Conservation (phyloP, 2,797 vertebrate genomes). For the Ceryle rudis region DNA sequence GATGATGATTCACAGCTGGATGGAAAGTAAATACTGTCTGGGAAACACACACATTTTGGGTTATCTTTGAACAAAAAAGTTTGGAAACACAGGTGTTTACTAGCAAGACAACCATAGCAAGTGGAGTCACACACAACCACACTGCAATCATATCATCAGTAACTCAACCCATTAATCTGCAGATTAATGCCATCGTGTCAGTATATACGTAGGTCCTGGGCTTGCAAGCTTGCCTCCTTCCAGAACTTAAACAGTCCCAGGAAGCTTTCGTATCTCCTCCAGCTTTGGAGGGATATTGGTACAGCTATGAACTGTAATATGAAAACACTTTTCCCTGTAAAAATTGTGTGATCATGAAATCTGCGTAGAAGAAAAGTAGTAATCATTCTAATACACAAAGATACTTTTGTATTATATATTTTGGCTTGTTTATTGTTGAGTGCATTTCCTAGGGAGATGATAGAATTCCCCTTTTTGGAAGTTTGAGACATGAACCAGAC, state of each 20-base stretch:
- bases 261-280: neutral
- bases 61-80: neutral
- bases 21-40: neutral
- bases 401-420: neutral
- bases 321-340: neutral
- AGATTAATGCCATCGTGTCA: neutral
- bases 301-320: neutral
- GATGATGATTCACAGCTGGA: neutral
- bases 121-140: neutral
- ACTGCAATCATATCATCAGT: neutral
- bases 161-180: neutral
- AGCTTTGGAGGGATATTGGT: neutral
- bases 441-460: neutral
- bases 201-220: fast-evolving
- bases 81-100: neutral
- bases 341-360: neutral
- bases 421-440: neutral
- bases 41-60: neutral
- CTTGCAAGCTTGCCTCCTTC: neutral
- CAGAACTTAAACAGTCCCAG: neutral
- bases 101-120: neutral
- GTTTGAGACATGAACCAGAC: fast-evolving
- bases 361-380: neutral
- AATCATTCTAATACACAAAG: neutral
- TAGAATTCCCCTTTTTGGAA: neutral